Base-by-base conservation (phyloP, 2,797 vertebrate species). In the Cirrhinus mrigala region DNA sequence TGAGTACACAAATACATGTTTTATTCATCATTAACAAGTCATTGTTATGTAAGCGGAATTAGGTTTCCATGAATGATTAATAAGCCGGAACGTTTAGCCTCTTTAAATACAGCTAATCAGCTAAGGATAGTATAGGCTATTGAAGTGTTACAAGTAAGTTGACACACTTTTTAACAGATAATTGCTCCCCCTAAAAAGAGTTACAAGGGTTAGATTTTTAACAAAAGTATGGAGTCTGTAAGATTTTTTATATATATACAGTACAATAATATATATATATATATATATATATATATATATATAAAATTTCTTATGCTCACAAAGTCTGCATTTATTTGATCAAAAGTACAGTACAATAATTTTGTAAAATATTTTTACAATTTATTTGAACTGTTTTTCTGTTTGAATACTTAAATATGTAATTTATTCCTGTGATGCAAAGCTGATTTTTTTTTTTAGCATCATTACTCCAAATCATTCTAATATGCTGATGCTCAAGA, bases 1-100 rank as follows among this genome's bases (percentile, higher is more conserved):
- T 80, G 75, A 82, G 91, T 90, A 83, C 88, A 91, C 90, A 93
- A 93, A 93, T 91, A 94, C 87, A 94, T 94, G 89, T 94, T 94
- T 95, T 93, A 94, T 94, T 94, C 92, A 94, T 93, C 89, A 90
- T 85, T 83, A 86, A 91, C 86, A 87, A 15, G 15, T 81, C 58
- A 62, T 52, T 68, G 86, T 89, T 84, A 77, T 52, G 50, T 83
- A 89, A 90, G 76, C 29, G 44, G 79, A 85, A 82, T 87, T 85
- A 85, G 79, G 46, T 77, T 82, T 54, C 81, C 78, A 89, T 89
- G 86, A 86, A 89, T 88, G 86, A 88, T 89, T 71, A 88, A 89
- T 89, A 77, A 86, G 71, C 68, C 52, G 58, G 68, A 88, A 87
- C 86, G 85, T 71, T 74, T 80, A 83, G 33, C 50, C 81, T 5